Conservation (phyloP, 2,113 vertebrate species). For the Phalacrocorax brasilianus region DNA sequence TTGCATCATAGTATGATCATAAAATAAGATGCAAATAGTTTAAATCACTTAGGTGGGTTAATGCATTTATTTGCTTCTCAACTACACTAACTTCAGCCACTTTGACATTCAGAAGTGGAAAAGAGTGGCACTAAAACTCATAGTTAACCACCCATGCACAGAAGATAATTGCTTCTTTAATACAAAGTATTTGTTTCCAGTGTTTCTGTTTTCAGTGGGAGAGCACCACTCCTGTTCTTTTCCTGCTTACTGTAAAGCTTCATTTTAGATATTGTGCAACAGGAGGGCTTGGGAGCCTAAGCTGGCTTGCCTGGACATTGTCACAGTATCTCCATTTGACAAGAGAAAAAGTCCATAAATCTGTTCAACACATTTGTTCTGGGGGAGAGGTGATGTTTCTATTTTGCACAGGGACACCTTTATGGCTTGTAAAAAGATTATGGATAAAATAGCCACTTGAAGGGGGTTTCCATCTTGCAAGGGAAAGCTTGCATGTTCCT, state of each 20-base stretch:
- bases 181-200: neutral
- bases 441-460: neutral
- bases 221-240: neutral
- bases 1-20: neutral
- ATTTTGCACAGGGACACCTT: neutral
- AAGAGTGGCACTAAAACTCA: neutral
- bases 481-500: neutral
- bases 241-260: neutral
- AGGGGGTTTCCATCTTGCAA: neutral
- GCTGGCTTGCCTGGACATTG: neutral
- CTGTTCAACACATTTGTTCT: neutral
- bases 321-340: neutral
- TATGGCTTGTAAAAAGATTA: neutral
- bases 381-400: neutral
- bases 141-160: neutral
- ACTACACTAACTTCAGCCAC: neutral
- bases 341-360: neutral
- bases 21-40: neutral
- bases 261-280: neutral
- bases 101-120: neutral
- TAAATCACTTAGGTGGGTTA: neutral
- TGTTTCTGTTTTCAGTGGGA: neutral
- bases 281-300: neutral
- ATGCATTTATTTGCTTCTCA: neutral
- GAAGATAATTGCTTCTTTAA: neutral